Evolutionary conservation across 2,797 vertebrate species (phyloP), one percentile per base, ranked within the genome.

Genomic region (Rhinatrema bivittatum): DNA sequence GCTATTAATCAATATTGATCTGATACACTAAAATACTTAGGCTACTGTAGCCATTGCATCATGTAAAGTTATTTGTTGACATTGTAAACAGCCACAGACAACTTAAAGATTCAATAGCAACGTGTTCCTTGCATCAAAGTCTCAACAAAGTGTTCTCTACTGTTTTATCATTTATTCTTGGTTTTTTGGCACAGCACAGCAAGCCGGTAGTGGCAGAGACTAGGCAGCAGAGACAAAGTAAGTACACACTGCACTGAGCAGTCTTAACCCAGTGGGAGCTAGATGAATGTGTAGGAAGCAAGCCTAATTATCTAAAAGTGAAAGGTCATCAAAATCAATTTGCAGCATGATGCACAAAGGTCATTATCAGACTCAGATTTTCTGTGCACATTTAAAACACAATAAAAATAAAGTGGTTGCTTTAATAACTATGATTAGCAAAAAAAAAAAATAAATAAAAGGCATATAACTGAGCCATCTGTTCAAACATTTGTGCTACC

Each of bases 301-400:
- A 45, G 53, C 47, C 60, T 77, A 70, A 77, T 84, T 81, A 80
- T 58, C 11, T 30, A 25, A 61, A 54, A 74, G 69, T 49, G 53
- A 78, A 80, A 83, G 75, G 76, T 80, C 79, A 72, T 78, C 64
- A 79, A 79, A 84, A 84, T 80, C 78, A 79, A 80, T 81, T 80
- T 82, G 56, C 67, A 53, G 62, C 42, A 52, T 53, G 56, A 65
- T 53, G 64, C 66, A 70, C 67, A 77, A 77, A 79, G 74, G 74
- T 76, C 55, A 52, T 76, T 78, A 72, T 62, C 59, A 70, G 58
- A 62, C 43, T 62, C 29, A 44, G 63, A 72, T 65, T 72, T 63
- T 68, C 68, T 62, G 46, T 66, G 59, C 50, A 39, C 25, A 10
- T 62, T 76, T 67, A 76, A 70, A 75, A 53, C 43, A 67, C 62